Conservation (phyloP, 2,888 invertebrate species). For the Danaus chrysippus region DNA sequence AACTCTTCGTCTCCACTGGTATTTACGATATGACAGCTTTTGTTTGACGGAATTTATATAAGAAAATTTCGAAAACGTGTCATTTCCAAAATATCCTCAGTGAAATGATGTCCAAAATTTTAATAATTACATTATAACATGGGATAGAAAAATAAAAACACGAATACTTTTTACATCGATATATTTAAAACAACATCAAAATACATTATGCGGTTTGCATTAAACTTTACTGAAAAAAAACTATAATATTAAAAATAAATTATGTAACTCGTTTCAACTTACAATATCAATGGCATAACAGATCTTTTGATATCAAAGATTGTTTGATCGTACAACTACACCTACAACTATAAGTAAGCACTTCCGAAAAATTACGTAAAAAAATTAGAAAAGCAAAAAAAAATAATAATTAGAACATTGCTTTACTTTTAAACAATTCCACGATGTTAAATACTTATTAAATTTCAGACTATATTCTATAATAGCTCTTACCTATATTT, state of each 20-base stretch:
- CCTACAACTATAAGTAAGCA: slow-evolving; percentile 14
- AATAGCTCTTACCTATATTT: no score
- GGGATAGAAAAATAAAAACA: neutral
- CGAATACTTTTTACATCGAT: neutral
- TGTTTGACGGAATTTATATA: neutral
- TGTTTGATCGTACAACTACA: slow-evolving; percentile 12
- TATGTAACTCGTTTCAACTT: slow-evolving; percentile 48
- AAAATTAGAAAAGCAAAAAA: neutral
- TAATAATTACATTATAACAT: neutral
- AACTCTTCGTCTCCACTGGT: slow-evolving; percentile 30
- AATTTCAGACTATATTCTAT: no score
- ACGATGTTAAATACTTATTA: no score
- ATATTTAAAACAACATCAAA: slow-evolving; percentile 24
- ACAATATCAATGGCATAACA: slow-evolving; percentile 67
- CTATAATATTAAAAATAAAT: slow-evolving; percentile 52
- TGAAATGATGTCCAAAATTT: neutral
- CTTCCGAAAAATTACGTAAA: slow-evolving; percentile 10
- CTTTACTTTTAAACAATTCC: no score
- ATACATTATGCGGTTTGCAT: slow-evolving; percentile 20
- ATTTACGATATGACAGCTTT: slow-evolving; percentile 20
- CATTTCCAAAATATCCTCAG: neutral
- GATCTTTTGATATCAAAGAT: slow-evolving; percentile 43
- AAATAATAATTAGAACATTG: neutral
- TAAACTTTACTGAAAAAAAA: slow-evolving; percentile 30
- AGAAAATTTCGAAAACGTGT: neutral